Base-by-base conservation (phyloP, 23 tunicate genomes). In the Phallusia fumigata region DNA sequence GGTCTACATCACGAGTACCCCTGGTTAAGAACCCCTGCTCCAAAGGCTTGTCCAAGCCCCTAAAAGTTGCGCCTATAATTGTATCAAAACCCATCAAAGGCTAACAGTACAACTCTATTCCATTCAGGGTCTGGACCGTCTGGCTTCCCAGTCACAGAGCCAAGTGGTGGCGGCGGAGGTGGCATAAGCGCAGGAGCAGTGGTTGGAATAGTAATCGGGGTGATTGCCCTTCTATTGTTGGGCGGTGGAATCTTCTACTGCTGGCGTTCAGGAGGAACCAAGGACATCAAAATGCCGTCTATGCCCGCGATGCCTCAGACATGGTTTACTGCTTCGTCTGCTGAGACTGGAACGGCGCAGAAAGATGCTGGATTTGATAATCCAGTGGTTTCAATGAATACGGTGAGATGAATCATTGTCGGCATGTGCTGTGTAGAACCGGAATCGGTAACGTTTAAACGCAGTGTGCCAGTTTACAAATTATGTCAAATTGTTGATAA, bases 131-230 rank as follows among this genome's bases (percentile, higher is more conserved):
- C 69, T 24, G 28, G 28, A 1, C 69, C 69, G 1, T 58, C 69
- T 22, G 84, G 80, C 19, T 33, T 47, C 22, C 91, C 91, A 30
- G 47, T 80, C 2, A 87, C 86, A n/a, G 45, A 80, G 0, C 80
- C 90, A 1, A 21, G 49, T 15, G 75, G 75, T n/a, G 64, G 34
- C 22, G 44, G 65, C 16, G 51, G 52, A 16, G 82, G 83, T 30
- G 95, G 95, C 2, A 21, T 90, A 13, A 35, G 78, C 31, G 83
- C 78, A 0, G 95, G 95, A 0, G 95, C 89, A 22, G 76, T 90
- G 11, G 75, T 81, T 31, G 95, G 95, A 31, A 90, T 90, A 26
- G 80, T 90, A 1, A 50, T 81, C 50, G 95, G 86, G 3, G 86
- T 90, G 10, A 30, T 90, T 13, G 86, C 73, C 30, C 44, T 85